Base-by-base conservation (phyloP, 2,888 invertebrate species). In the Holacanthella duospinosa region DNA sequence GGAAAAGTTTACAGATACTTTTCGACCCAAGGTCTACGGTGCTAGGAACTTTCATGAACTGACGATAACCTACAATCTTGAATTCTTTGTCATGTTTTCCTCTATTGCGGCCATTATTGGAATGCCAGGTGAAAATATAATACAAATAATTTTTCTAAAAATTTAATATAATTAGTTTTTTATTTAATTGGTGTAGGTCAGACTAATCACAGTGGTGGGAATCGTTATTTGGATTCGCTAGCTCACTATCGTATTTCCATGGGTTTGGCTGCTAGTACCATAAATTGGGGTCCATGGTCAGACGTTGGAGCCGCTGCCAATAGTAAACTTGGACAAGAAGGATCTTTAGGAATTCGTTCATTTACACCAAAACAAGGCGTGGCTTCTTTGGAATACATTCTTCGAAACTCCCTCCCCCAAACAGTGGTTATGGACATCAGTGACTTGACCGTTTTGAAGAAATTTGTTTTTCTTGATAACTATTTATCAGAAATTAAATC, bases 261-360 rank as follows among this genome's bases (percentile, higher is more conserved):
- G 12, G 66, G 66, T 19, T 54, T 66, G 1, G 54, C 60, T 27
- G 62, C 60, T 1, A 59, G 48, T 1, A 59, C 61, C 1, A 48
- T 66, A 1, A 66, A 66, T 43, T 66, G 66, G 66, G 66, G 66
- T 54, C 62, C 65, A 27, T 68, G 68, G 68, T 27, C 61, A 21
- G 60, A 66, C 29, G 28, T 28, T 55, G 43, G 36, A n/a, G 54
- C 48, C 2, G 28, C 48, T 43, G 54, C 55, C 6, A 16, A 55
- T 26, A 28, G 12, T 26, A 55, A 55, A 55, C 9, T 55, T 4
- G 55, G 55, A 4, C 55, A 28, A 28, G 55, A 55, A 55, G 29
- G 55, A 55, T 4, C 29, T 4, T 26, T 55, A 27, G 67, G 67
- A 2, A 16, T 67, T n/a, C 54, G 57, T n/a, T 36, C 67, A 1